A percentile compares a stretch with the other conserved stretches of the same genome.
Evolutionary conservation across 1,140 invertebrate genomes (phyloP).

Genomic region (Oncopeltus fasciatus): DNA sequence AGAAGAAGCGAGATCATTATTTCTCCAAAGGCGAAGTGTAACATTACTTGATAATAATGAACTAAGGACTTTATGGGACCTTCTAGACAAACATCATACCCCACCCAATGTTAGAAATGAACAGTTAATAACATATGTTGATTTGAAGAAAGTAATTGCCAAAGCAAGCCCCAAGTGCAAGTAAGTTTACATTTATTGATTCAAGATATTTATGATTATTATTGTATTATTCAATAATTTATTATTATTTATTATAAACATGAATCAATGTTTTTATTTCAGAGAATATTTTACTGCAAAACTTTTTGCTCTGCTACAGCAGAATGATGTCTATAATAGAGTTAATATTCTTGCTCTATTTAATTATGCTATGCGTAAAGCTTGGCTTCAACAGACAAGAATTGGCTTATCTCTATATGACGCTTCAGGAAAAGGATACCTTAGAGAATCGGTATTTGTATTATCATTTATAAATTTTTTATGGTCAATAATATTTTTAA

Average conservation of each 20-base stretch:
- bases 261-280: neutral
- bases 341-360: conserved; percentile 34
- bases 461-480: neutral
- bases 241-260: neutral
- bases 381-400: conserved; percentile 84
- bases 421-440: conserved; percentile 78
- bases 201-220: no score
- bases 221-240: neutral
- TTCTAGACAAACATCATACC: conserved; percentile 14
- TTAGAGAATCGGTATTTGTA: conserved; percentile 52
- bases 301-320: conserved; percentile 14
- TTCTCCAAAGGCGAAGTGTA: conserved; percentile 11
- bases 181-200: no score
- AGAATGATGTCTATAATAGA: conserved; percentile 10
- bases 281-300: conserved; percentile 14
- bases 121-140: conserved; percentile 14
- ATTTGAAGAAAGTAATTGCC: conserved; percentile 13
- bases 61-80: conserved; percentile 14
- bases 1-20: conserved; percentile 15
- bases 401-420: conserved; percentile 88
- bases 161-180: conserved; percentile 14
- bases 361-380: conserved; percentile 89
- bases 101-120: conserved; percentile 12
- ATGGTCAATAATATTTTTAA: neutral
- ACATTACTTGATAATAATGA: conserved; percentile 16